Percentiles rank a stretch among this genome's conserved stretches.
These are phyloP conservation scores for Neodiprion lecontei DNA, from an alignment of 1,140 invertebrate species.

Conservation along the genomic window DNA sequence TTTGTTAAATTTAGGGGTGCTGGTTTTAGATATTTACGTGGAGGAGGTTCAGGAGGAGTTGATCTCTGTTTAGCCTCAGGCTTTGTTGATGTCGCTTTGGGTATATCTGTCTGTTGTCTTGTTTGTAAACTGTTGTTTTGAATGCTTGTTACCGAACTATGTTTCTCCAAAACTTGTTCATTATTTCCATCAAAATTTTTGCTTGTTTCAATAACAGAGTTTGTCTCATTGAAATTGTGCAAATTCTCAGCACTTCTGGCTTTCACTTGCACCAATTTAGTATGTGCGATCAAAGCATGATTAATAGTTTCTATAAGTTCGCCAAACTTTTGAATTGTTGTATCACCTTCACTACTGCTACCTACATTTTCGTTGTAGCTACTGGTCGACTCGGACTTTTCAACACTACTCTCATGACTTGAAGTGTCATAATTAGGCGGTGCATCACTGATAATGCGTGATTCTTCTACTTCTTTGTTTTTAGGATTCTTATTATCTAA, in stretches of 20 bases:
- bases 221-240: constrained; percentile 6
- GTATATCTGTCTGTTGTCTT: not conserved
- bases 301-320: constrained; percentile 38
- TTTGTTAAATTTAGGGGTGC: constrained; percentile 30
- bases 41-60: constrained; percentile 61
- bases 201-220: not conserved
- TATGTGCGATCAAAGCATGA: constrained; percentile 31
- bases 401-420: constrained; percentile 30
- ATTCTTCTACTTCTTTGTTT: not conserved
- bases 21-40: constrained; percentile 56
- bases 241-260: constrained; percentile 16
- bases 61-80: constrained; percentile 42
- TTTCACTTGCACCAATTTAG: constrained; percentile 24
- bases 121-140: not conserved
- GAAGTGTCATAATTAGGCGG: not conserved
- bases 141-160: not conserved
- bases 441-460: not conserved
- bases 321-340: constrained; percentile 29
- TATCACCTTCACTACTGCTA: constrained; percentile 32
- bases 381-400: constrained; percentile 33
- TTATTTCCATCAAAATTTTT: not conserved
- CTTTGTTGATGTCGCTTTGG: constrained; percentile 24
- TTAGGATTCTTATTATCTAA: not conserved
- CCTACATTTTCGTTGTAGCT: constrained; percentile 13
- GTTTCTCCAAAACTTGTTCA: constrained; percentile 3